phyloP scores from a whole-genome alignment of 2,797 vertebrate species.

The Acanthiza pusilla region DNA sequence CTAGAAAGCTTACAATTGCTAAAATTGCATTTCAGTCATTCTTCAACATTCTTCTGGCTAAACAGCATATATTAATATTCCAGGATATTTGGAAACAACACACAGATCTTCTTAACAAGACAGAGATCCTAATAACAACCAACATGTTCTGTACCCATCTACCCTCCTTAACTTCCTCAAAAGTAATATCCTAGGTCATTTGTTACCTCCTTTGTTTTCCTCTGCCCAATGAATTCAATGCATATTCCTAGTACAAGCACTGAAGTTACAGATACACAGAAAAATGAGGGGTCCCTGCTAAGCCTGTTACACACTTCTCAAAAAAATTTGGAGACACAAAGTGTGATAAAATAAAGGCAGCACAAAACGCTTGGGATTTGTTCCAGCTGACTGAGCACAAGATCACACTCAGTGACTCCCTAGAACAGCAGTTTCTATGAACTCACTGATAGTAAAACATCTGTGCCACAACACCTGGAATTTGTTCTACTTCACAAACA shows the following conservation, averaged over 20 bases:
- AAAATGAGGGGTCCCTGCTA: background rate
- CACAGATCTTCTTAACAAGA: background rate
- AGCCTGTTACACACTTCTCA: background rate
- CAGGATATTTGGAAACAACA: background rate
- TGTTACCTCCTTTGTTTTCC: background rate
- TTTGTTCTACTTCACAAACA: background rate
- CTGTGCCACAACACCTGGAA: background rate
- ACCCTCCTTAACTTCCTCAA: background rate
- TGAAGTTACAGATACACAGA: background rate
- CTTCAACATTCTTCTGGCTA: background rate
- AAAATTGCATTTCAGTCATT: background rate
- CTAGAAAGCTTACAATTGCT: background rate
- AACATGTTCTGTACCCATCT: background rate
- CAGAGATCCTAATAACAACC: background rate
- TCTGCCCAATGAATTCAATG: background rate
- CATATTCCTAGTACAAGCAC: background rate
- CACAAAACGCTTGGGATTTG: background rate
- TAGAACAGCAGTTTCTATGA: background rate
- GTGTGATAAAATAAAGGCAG: background rate
- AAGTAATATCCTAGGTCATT: background rate
- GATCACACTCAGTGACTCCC: background rate
- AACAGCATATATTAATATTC: background rate
- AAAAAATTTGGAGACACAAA: background rate
- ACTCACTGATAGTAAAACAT: background rate
- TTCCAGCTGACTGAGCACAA: background rate